Evolutionary conservation across 2,888 invertebrate species (phyloP).

Genomic region (Oxyscelio sp.): DNA sequence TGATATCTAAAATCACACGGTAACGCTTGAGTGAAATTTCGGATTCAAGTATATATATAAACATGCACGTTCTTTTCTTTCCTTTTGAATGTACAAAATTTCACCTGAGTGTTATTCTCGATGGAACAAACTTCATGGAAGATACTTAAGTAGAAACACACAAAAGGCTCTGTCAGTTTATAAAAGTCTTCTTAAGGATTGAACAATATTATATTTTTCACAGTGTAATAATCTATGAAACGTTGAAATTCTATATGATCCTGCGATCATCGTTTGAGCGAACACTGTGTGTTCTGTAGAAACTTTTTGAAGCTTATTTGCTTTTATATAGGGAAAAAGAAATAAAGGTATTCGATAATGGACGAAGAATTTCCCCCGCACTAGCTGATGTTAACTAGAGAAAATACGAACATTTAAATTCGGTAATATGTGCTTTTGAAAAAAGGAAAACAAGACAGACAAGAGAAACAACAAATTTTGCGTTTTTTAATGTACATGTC

Average conservation of each 20-base stretch:
- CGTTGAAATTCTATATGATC: slow-evolving; percentile 73
- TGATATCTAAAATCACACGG: slow-evolving; percentile 24
- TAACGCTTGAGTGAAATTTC: slow-evolving; percentile 43
- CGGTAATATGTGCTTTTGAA: slow-evolving; percentile 4
- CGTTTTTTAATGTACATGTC: slow-evolving; percentile 21
- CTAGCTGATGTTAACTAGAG: slow-evolving; percentile 38
- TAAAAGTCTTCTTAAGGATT: slow-evolving; percentile 60
- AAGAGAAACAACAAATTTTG: neutral
- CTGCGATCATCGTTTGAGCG: slow-evolving; percentile 74
- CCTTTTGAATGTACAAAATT: neutral
- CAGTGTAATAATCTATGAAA: slow-evolving; percentile 60
- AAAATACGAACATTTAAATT: slow-evolving; percentile 37
- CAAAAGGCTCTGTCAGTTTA: slow-evolving; percentile 48
- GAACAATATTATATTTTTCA: slow-evolving; percentile 66
- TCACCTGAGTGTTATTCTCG: slow-evolving; percentile 36
- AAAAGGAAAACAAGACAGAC: neutral
- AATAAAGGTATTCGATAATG: slow-evolving; percentile 23
- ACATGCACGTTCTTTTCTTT: neutral
- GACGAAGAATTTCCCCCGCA: slow-evolving; percentile 34
- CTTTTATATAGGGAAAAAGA: slow-evolving; percentile 59
- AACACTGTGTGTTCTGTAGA: slow-evolving; percentile 77
- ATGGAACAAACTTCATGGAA: slow-evolving; percentile 12
- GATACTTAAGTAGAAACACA: slow-evolving; percentile 1
- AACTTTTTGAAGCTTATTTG: slow-evolving; percentile 73
- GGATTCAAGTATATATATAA: neutral